Conservation (phyloP, 2,113 vertebrate genomes). For the Polypterus bichir region DNA sequence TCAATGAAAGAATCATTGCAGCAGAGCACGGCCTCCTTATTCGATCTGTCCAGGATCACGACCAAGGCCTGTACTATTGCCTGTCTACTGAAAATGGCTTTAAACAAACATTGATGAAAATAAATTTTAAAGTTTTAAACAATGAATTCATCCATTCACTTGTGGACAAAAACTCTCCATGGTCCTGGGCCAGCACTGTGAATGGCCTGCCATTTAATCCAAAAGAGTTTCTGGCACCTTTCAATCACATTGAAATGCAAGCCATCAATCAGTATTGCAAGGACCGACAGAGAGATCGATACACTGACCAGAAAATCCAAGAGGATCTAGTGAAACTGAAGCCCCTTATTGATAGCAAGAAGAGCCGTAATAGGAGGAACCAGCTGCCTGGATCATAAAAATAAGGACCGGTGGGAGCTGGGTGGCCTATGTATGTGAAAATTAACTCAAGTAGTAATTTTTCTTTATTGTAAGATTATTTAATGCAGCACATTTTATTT, state of each 20-base stretch:
- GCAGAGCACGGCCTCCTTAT: slow-evolving; percentile 84
- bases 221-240: slow-evolving; percentile 66
- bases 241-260: slow-evolving; percentile 75
- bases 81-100: slow-evolving; percentile 85
- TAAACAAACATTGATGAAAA: slow-evolving; percentile 87
- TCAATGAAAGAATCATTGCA: slow-evolving; percentile 74
- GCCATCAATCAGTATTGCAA: slow-evolving; percentile 91
- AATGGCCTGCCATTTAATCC: slow-evolving; percentile 60
- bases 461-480: too few species aligned
- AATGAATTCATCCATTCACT: slow-evolving; percentile 63
- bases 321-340: slow-evolving; percentile 88
- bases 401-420: too few species aligned
- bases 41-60: slow-evolving; percentile 68
- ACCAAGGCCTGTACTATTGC: slow-evolving; percentile 89
- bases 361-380: slow-evolving; percentile 85
- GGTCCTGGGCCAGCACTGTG: slow-evolving; percentile 68
- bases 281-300: slow-evolving; percentile 66
- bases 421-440: too few species aligned
- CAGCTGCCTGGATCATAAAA: slow-evolving; percentile 58
- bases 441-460: too few species aligned
- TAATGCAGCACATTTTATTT: too few species aligned
- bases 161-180: slow-evolving; percentile 70
- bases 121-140: slow-evolving; percentile 79
- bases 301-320: slow-evolving; percentile 52
- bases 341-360: slow-evolving; percentile 78